phyloP scores from a whole-genome alignment of 2,888 invertebrate species.

The Drosophila rubida region DNA sequence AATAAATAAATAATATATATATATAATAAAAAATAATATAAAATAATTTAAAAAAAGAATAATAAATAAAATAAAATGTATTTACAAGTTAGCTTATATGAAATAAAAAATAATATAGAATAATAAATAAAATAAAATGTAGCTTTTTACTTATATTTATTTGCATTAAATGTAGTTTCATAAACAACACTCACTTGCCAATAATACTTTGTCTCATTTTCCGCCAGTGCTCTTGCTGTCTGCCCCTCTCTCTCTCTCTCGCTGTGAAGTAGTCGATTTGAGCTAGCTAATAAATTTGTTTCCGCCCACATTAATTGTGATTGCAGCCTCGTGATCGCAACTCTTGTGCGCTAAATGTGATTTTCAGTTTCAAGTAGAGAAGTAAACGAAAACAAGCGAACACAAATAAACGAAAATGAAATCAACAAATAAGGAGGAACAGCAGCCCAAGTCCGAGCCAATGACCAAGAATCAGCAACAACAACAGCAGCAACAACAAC shows the following conservation, averaged over 20 bases:
- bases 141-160: no score
- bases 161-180: neutral
- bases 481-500: conserved; percentile 23
- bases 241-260: no score
- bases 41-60: no score
- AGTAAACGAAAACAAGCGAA: conserved; percentile 68
- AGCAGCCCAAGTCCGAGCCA: conserved; percentile 64
- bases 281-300: conserved; percentile 33
- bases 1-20: no score
- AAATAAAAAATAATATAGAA: no score
- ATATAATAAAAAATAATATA: no score
- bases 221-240: neutral
- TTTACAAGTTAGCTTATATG: no score
- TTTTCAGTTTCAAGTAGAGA: conserved; percentile 64
- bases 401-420: conserved; percentile 74
- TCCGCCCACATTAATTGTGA: conserved; percentile 36
- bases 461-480: conserved; percentile 73
- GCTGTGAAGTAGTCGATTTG: conserved; percentile 12
- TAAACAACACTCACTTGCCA: neutral
- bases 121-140: neutral
- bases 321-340: conserved; percentile 39
- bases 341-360: conserved; percentile 38
- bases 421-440: conserved; percentile 73
- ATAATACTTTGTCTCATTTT: neutral
- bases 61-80: no score